phyloP scores from a whole-genome alignment of 2,888 invertebrate genomes.

The Cataglyphis albicans region DNA sequence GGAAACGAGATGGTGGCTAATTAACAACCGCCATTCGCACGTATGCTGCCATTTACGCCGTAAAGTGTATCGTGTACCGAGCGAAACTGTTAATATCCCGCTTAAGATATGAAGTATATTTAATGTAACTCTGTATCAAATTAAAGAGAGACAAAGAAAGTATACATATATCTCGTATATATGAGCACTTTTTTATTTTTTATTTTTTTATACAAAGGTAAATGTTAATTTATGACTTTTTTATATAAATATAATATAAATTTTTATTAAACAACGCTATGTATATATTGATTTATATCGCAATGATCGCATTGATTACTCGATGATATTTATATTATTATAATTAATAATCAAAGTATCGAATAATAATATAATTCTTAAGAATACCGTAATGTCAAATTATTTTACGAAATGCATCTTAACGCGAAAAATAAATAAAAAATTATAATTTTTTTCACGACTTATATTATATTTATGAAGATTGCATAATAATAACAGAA shows the following conservation, averaged over 20 bases:
- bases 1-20: constrained; percentile 35
- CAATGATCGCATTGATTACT: not conserved
- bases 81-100: constrained; percentile 26
- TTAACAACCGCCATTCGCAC: constrained; percentile 38
- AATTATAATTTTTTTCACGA: not conserved
- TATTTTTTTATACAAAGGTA: not conserved
- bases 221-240: not conserved
- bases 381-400: not conserved
- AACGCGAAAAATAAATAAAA: not conserved
- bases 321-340: not conserved
- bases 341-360: not conserved
- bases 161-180: not conserved
- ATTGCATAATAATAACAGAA: not conserved
- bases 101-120: constrained; percentile 2
- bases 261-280: too few relatives aligned
- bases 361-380: constrained; percentile 16
- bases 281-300: too few relatives aligned
- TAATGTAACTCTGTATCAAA: not conserved
- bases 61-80: constrained; percentile 11
- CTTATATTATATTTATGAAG: not conserved
- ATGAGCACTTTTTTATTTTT: not conserved
- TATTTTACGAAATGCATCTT: constrained; percentile 2
- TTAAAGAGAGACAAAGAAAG: not conserved
- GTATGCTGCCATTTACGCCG: constrained; percentile 15
- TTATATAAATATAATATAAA: not conserved